Percentiles rank a stretch among this genome's conserved stretches.
Evolutionary conservation across 1,140 invertebrate genomes (phyloP).

Genomic region (Planococcus citri): DNA sequence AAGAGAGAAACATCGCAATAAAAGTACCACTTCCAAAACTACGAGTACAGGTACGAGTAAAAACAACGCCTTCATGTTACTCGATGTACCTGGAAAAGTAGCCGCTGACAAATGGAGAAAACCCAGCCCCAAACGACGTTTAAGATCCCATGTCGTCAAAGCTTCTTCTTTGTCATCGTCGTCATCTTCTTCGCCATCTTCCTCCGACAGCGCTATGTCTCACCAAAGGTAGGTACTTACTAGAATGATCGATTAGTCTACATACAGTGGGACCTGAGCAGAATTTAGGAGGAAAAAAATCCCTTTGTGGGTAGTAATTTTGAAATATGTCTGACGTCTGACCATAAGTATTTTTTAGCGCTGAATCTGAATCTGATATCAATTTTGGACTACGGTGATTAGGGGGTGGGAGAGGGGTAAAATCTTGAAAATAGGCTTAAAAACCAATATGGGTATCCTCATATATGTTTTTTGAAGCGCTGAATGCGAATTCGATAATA

Average conservation of each 20-base stretch:
- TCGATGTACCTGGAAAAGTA: neutral
- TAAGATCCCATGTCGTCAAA: slow-evolving; percentile 13
- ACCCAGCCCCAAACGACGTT: slow-evolving; percentile 21
- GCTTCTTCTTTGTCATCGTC: slow-evolving; percentile 4
- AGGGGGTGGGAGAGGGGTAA: no score
- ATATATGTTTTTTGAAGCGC: no score
- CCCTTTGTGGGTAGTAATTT: neutral
- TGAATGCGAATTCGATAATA: no score
- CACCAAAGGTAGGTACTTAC: neutral
- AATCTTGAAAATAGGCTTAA: no score
- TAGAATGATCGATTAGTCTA: neutral
- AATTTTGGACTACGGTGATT: no score
- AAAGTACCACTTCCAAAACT: neutral
- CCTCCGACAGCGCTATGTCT: neutral
- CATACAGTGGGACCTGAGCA: neutral
- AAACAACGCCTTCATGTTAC: neutral
- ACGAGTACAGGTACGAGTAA: no score
- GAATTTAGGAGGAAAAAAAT: no score
- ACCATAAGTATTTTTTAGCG: no score
- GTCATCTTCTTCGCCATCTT: neutral
- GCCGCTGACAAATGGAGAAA: neutral
- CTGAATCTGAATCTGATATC: no score
- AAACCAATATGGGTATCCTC: no score
- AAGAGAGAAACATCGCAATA: neutral
- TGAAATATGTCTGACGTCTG: neutral